Evolutionary conservation across 2,888 invertebrate genomes (phyloP), one percentile per base, ranked within the genome.

Genomic region (Pseudococcus viburni): DNA sequence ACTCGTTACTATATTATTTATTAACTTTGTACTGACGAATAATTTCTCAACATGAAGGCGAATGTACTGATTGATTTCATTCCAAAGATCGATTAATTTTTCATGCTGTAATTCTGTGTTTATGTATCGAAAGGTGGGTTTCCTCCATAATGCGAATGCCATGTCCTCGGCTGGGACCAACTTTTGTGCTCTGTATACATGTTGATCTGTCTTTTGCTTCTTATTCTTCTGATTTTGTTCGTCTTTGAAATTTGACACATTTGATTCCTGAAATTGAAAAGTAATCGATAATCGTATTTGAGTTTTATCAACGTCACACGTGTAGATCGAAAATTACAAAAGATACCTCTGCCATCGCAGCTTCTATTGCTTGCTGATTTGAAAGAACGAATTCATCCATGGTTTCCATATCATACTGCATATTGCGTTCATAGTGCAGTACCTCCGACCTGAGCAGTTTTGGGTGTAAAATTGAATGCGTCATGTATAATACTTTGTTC

Each of bases 81-180:
- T 59, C 59, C 59, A 59, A 59, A 59, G 59, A n/a, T 12, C 15
- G 7, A 59, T 59, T 59, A n/a, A n/a, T 59, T 59, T 59, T 59
- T 59, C 59, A n/a, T 59, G 59, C 5, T 59, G 59, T 15, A 59
- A 59, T n/a, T 59, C n/a, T 4, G 5, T 8, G 59, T 59, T 59
- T 7, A n/a, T 5, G 8, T 59, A 59, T 59, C 8, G 4, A 59
- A n/a, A 59, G 3, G n/a, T 59, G 5, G 59, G 4, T 59, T 59
- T 59, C 8, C 17, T 59, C 59, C 59, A 59, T 59, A 59, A 19
- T n/a, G 59, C 59, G 59, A 59, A 59, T n/a, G 59, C 59, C 59
- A 59, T 59, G n/a, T 59, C 59, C n/a, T 59, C 59, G 1, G 17
- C 4, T 0, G n/a, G n/a, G 5, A 59, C 59, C n/a, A 59, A 59